Conservation (phyloP, 2,888 invertebrate species). For the Calameuta filiformis region DNA sequence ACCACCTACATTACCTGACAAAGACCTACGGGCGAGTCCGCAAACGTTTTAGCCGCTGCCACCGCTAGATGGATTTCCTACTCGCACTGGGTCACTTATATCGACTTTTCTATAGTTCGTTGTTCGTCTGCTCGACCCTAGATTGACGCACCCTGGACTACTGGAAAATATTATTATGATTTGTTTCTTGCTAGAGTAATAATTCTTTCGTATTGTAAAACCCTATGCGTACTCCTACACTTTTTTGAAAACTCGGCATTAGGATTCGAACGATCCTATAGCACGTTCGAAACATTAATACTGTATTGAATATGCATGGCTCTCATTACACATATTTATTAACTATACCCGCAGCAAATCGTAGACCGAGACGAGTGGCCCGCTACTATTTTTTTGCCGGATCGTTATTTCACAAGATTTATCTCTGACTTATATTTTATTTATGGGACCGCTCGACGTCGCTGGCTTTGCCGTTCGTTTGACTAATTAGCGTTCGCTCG, state of each 20-base stretch:
- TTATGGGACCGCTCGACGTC: neutral
- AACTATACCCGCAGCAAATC: neutral
- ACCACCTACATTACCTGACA: slow-evolving; percentile 42
- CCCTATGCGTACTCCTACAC: neutral
- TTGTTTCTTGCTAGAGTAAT: neutral
- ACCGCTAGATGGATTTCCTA: slow-evolving; percentile 3
- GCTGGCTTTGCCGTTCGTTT: neutral
- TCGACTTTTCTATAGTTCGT: neutral
- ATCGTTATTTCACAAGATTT: neutral
- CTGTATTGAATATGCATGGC: neutral
- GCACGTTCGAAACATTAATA: neutral
- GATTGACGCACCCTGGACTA: neutral
- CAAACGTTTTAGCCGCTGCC: neutral
- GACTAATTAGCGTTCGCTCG: neutral
- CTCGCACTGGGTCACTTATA: neutral
- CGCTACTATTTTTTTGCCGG: neutral
- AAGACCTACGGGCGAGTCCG: slow-evolving; percentile 5
- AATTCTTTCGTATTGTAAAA: neutral
- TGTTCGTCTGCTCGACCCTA: neutral
- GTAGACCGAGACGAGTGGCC: neutral
- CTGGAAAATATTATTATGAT: neutral
- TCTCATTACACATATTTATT: neutral
- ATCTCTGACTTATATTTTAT: neutral
- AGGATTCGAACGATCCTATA: neutral
- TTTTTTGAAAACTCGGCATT: neutral